Percentiles rank a stretch among this genome's conserved stretches.
Evolutionary conservation across 2,888 invertebrate species (phyloP).

Genomic region (Seira ritae): DNA sequence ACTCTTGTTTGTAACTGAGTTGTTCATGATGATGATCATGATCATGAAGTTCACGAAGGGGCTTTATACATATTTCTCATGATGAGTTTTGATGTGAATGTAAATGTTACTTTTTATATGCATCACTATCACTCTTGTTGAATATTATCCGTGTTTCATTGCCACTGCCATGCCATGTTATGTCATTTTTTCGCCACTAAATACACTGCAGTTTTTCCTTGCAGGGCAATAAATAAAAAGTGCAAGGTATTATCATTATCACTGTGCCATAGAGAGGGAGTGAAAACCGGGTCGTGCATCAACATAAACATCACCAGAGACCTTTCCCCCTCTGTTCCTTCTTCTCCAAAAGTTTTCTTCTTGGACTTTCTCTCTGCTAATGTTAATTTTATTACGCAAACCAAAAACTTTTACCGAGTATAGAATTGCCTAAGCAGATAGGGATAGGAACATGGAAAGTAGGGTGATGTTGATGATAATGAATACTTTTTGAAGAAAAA

Average conservation of each 20-base stretch:
- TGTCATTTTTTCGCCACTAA: too few species aligned
- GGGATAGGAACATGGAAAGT: neutral
- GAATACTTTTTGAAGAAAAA: neutral
- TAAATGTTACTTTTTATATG: neutral
- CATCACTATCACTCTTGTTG: neutral
- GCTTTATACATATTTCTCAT: neutral
- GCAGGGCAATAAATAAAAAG: neutral
- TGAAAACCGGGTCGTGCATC: neutral
- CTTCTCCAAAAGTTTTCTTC: neutral
- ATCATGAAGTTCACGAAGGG: neutral
- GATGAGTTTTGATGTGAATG: neutral
- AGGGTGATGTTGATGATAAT: neutral
- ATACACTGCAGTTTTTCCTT: neutral
- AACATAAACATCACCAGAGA: too few species aligned
- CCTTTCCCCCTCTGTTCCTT: neutral
- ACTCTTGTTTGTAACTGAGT: too few species aligned
- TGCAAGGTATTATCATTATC: neutral
- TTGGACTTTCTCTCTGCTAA: neutral
- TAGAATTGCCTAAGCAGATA: neutral
- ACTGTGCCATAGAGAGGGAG: neutral
- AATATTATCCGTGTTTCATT: too few species aligned
- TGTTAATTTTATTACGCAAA: neutral
- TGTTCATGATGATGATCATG: too few species aligned
- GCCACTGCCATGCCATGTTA: constrained; percentile 4
- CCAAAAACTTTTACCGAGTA: neutral